Percentiles rank a stretch among this genome's conserved stretches.
phyloP scores from a whole-genome alignment of 2,888 invertebrate genomes.

The Steinernema hermaphroditum region DNA sequence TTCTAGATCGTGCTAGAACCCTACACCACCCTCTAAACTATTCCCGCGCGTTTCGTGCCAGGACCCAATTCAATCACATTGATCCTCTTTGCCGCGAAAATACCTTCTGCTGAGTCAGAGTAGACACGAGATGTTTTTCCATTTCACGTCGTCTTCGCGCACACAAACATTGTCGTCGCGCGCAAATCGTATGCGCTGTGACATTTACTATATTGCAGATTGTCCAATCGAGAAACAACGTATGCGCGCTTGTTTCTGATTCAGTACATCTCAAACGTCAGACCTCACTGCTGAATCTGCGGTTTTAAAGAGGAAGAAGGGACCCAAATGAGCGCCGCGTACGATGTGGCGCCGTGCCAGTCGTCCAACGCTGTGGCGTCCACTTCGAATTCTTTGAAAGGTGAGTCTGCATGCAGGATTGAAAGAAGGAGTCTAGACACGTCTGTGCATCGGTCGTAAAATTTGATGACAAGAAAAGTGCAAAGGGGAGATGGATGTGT shows the following conservation, averaged over 20 bases:
- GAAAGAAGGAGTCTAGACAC: too few relatives aligned
- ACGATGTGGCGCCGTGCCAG: slow-evolving; percentile 13
- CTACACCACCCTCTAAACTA: too few relatives aligned
- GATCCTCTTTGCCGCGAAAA: not conserved
- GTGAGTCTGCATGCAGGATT: not conserved
- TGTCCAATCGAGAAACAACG: not conserved
- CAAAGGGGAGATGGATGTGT: too few relatives aligned
- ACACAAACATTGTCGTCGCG: not conserved
- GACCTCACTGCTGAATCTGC: too few relatives aligned
- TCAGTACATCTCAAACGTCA: too few relatives aligned
- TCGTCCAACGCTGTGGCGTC: slow-evolving; percentile 1
- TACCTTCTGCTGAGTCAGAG: too few relatives aligned
- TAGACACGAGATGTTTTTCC: not conserved
- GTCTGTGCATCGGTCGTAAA: too few relatives aligned
- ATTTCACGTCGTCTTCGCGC: not conserved
- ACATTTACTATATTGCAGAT: not conserved
- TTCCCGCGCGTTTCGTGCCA: not conserved
- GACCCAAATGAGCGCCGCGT: not conserved
- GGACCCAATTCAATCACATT: not conserved
- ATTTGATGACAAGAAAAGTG: too few relatives aligned
- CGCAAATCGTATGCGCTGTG: not conserved
- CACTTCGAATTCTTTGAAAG: not conserved
- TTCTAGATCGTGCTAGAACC: too few relatives aligned
- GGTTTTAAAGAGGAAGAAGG: too few relatives aligned
- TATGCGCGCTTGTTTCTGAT: too few relatives aligned